Evolutionary conservation across 30 jellyfish, hydroid and myxozoan genomes (phyloP).

Genomic region (Clytia hemisphaerica): DNA sequence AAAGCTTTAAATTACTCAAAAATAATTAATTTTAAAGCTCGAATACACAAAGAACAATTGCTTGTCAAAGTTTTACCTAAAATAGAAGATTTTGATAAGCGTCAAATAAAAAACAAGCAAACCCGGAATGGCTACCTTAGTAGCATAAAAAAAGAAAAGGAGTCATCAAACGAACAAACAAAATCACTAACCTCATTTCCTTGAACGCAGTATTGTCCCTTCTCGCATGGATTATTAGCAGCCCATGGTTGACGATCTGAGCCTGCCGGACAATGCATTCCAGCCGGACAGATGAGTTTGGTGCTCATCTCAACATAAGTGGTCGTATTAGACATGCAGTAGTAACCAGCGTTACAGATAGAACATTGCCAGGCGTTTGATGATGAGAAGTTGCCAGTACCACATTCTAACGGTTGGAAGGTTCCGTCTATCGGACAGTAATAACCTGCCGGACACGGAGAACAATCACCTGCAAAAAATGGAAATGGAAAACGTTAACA

Average conservation of each 20-base stretch:
- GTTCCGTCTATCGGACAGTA: slow-evolving; percentile 79
- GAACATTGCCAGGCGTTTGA: slow-evolving; percentile 73
- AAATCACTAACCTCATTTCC: slow-evolving; percentile 94
- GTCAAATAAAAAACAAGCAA: too few species aligned
- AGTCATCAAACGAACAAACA: too few species aligned
- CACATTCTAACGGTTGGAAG: slow-evolving; percentile 65
- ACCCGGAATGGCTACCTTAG: too few species aligned
- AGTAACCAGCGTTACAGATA: slow-evolving; percentile 69
- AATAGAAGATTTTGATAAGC: too few species aligned
- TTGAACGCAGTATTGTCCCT: slow-evolving; percentile 81
- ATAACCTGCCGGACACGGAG: slow-evolving; percentile 74
- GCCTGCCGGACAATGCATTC: slow-evolving; percentile 91
- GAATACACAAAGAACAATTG: too few species aligned
- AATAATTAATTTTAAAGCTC: too few species aligned
- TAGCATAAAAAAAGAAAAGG: too few species aligned
- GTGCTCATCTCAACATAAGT: slow-evolving; percentile 55
- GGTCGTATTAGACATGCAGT: slow-evolving; percentile 73
- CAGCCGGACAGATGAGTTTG: slow-evolving; percentile 83
- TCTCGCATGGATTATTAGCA: slow-evolving; percentile 57
- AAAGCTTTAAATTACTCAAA: too few species aligned
- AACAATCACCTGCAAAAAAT: slow-evolving; percentile 69
- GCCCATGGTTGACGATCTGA: slow-evolving; percentile 67
- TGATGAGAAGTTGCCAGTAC: slow-evolving; percentile 68
- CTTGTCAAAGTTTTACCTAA: too few species aligned
- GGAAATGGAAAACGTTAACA: too few species aligned